Evolutionary conservation across 92 coral and sea anemone species (phyloP).

Genomic region (Epizoanthus fatuus): DNA sequence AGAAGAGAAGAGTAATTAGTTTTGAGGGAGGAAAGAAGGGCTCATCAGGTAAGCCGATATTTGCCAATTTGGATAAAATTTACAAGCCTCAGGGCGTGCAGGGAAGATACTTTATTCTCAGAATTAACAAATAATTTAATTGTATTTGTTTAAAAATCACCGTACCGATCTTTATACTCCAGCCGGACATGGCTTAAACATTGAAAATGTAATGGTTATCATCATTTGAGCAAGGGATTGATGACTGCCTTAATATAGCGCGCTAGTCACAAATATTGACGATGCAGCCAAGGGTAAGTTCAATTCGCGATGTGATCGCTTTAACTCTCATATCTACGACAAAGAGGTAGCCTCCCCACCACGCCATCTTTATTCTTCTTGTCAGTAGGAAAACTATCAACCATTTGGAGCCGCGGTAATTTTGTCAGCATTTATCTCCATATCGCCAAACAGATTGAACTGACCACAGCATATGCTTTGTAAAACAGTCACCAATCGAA

Average conservation of each 20-base stretch:
- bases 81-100: no score
- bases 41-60: no score
- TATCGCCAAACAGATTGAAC: not conserved
- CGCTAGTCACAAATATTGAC: not conserved
- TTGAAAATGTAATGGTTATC: no score
- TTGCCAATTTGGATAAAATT: no score
- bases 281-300: not conserved
- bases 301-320: not conserved
- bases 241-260: not conserved
- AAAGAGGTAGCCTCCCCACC: not conserved
- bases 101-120: no score
- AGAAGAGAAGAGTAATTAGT: no score
- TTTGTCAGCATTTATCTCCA: not conserved
- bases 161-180: no score
- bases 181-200: no score
- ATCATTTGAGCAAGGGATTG: not conserved
- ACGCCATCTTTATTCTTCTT: not conserved
- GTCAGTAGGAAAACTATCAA: slow-evolving; percentile 13
- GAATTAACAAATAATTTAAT: no score
- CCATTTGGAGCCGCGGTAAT: not conserved
- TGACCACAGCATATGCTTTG: not conserved
- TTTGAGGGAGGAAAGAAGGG: no score
- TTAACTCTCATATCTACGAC: slow-evolving; percentile 6
- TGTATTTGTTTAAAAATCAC: no score
- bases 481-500: not conserved